Percentiles rank a stretch among this genome's conserved stretches.
These are phyloP conservation scores for Champsocephalus gunnari DNA, from an alignment of 2,797 vertebrate species.

Conservation along the genomic window DNA sequence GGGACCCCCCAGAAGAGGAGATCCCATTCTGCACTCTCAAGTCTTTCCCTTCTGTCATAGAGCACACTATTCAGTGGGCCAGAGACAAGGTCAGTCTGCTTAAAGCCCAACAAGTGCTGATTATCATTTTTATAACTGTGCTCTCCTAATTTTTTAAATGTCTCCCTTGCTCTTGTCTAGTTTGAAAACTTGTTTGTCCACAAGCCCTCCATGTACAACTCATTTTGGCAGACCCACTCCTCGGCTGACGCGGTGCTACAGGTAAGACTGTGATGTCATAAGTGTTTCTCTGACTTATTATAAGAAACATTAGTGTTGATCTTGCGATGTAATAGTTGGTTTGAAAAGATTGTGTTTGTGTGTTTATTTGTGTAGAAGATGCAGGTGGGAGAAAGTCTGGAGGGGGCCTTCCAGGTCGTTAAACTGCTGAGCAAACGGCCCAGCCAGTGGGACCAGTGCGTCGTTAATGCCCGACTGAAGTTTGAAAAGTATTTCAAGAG, in stretches of 20 bases:
- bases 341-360: constrained; percentile 12
- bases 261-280: constrained; percentile 77
- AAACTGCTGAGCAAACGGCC: constrained; percentile 95
- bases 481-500: constrained; percentile 99
- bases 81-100: constrained; percentile 92
- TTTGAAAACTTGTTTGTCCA: constrained; percentile 97
- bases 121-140: background rate
- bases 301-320: background rate
- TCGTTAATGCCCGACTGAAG: constrained; percentile 92
- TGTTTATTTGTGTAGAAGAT: constrained; percentile 87
- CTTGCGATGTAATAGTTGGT: background rate
- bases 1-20: constrained; percentile 98
- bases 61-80: constrained; percentile 99
- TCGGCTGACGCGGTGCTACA: constrained; percentile 92
- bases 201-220: constrained; percentile 95
- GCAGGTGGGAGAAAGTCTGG: constrained; percentile 93
- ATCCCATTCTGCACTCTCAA: constrained; percentile 99
- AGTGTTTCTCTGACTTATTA: background rate
- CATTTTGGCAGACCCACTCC: constrained; percentile 94
- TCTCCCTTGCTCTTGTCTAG: constrained; percentile 72
- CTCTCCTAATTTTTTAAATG: constrained; percentile 3
- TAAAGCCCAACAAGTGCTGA: background rate
- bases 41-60: constrained; percentile 97
- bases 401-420: constrained; percentile 96
- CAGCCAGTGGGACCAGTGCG: constrained; percentile 91